These are phyloP conservation scores for Orchesella flavescens DNA, from an alignment of 2,888 invertebrate species.

Conservation along the genomic window DNA sequence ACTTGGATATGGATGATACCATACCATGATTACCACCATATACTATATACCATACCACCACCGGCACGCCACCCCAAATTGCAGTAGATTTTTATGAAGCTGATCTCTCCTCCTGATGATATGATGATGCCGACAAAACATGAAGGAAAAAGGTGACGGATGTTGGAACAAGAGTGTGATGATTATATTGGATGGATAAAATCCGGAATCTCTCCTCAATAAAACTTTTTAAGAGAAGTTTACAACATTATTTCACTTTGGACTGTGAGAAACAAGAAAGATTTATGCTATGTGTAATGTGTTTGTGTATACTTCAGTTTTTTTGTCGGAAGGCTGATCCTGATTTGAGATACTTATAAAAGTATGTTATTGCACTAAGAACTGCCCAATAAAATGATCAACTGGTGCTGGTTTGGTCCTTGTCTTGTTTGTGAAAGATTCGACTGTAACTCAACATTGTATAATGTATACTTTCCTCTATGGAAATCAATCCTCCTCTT, in stretches of 20 bases:
- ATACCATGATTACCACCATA: too few species aligned
- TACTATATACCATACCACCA: too few species aligned
- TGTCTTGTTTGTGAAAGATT: slow-evolving; percentile 6
- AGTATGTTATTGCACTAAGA: slow-evolving; percentile 9
- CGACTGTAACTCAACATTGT: background rate
- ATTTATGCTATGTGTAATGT: background rate
- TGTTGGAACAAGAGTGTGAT: background rate
- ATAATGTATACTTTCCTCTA: slow-evolving; percentile 13
- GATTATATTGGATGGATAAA: background rate
- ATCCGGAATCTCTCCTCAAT: too few species aligned
- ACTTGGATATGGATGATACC: too few species aligned
- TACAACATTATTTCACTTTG: too few species aligned
- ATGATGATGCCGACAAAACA: too few species aligned
- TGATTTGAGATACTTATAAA: background rate
- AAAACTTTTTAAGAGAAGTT: too few species aligned
- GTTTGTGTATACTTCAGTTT: background rate
- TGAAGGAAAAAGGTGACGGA: background rate
- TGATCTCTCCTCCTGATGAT: too few species aligned
- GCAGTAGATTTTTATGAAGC: too few species aligned
- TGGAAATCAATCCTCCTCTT: slow-evolving; percentile 13
- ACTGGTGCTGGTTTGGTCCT: slow-evolving; percentile 6
- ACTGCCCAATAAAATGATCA: slow-evolving; percentile 48
- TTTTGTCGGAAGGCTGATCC: background rate
- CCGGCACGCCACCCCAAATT: too few species aligned
- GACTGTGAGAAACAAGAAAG: background rate